Evolutionary conservation across 2,888 invertebrate genomes (phyloP).

Genomic region (Doris montereyensis): DNA sequence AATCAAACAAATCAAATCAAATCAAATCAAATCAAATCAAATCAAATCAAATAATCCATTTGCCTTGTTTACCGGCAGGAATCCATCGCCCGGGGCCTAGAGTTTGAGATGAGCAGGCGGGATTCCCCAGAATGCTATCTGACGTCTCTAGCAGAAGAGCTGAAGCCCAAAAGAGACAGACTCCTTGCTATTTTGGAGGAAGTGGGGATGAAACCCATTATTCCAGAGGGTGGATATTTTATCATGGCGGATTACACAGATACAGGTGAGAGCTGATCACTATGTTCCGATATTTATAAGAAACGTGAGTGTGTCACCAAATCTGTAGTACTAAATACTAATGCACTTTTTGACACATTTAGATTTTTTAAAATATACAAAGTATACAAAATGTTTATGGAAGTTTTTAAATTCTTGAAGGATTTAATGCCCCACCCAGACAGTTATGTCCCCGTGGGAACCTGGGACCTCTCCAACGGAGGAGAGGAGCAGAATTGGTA

Average conservation of each 20-base stretch:
- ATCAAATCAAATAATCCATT: too few species aligned
- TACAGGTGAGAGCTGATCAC: slow-evolving; percentile 58
- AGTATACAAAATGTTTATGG: not conserved
- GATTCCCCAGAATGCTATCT: slow-evolving; percentile 87
- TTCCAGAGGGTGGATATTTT: slow-evolving; percentile 98
- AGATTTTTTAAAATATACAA: not conserved
- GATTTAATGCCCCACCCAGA: not conserved
- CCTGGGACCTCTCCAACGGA: too few species aligned
- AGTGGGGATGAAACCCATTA: slow-evolving; percentile 89
- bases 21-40: too few species aligned
- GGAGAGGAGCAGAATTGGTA: not conserved
- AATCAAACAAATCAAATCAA: too few species aligned
- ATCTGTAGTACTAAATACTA: not conserved
- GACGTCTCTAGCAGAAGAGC: slow-evolving; percentile 81
- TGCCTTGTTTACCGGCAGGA: too few species aligned
- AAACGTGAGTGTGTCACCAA: not conserved
- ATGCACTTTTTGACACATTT: not conserved
- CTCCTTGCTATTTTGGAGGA: slow-evolving; percentile 74
- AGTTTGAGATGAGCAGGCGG: slow-evolving; percentile 83
- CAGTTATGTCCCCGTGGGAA: too few species aligned
- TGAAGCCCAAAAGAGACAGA: slow-evolving; percentile 75
- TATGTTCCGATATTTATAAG: too few species aligned
- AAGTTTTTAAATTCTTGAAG: not conserved
- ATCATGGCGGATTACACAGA: slow-evolving; percentile 92
- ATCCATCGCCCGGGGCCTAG: slow-evolving; percentile 91